Evolutionary conservation across 2,113 vertebrate genomes (phyloP), one percentile per base, ranked within the genome.

Genomic region (Pelobates fuscus): DNA sequence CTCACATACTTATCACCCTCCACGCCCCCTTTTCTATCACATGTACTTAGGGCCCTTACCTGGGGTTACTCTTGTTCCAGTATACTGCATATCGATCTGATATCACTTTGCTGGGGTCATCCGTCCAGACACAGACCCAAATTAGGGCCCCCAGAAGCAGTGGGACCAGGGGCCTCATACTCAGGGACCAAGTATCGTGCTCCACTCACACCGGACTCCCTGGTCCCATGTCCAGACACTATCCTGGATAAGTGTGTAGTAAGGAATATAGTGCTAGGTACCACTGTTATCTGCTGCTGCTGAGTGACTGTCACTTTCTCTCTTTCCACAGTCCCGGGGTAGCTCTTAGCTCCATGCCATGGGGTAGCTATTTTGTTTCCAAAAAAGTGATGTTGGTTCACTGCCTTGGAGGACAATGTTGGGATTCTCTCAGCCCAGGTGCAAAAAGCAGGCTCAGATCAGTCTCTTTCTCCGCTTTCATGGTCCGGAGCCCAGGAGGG

Each of bases 21-120:
- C 44, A 49, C 44, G 15, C 17, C 62, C 24, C 20, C 30, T 55
- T 2, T 1, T 21, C n/a, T 52, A 2, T 5, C 63, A 26, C 1
- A 0, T 12, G 17, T 5, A 24, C 24, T 8, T 21, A 54, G 2
- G 37, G 8, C 27, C 65, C 91, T 90, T 89, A 96, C 94, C 95
- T 94, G 82, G 94, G 92, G 86, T 96, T 97, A 82, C 92, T 93
- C 84, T 92, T 94, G 91, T 96, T 97, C 95, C 95, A 97, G 82
- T 95, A 96, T 46, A 97, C 94, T 1, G 91, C 94, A 78, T 92
- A 93, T 71, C 95, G 93, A 87, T 96, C 94, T 29, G 93, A 92
- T 78, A 91, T 87, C 82, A 94, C 81, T 74, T 94, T 94, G 83
- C 87, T 86, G 57, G 81, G 77, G 77, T 95, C 94, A 78, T 94